Conservation (phyloP, 2,888 invertebrate species). For the Philopedon plagiatum region DNA sequence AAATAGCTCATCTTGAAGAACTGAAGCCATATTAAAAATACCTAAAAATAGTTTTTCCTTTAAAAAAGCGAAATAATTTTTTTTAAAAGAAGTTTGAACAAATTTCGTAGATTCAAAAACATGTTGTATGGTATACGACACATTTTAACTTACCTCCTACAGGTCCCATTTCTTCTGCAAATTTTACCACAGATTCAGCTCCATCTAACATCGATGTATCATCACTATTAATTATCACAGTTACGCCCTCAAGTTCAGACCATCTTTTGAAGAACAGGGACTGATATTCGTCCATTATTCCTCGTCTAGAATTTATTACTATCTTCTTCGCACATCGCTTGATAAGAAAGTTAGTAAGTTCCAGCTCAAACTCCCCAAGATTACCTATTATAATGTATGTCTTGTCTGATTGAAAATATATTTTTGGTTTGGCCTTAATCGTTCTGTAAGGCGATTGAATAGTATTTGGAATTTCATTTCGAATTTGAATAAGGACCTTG, state of each 20-base stretch:
- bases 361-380: slow-evolving; percentile 78
- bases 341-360: slow-evolving; percentile 74
- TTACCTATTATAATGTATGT: slow-evolving; percentile 69
- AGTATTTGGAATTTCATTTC: slow-evolving; percentile 54
- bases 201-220: slow-evolving; percentile 66
- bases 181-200: slow-evolving; percentile 65
- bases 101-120: too few relatives aligned
- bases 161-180: slow-evolving; percentile 68
- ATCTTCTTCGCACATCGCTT: slow-evolving; percentile 73
- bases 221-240: slow-evolving; percentile 66
- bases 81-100: too few relatives aligned
- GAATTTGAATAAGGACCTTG: slow-evolving; percentile 73
- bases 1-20: slow-evolving; percentile 71
- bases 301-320: slow-evolving; percentile 74
- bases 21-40: slow-evolving; percentile 66
- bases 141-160: slow-evolving; percentile 70
- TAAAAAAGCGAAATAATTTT: too few relatives aligned
- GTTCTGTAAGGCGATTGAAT: slow-evolving; percentile 41
- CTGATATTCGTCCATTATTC: slow-evolving; percentile 75
- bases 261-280: slow-evolving; percentile 67
- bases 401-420: slow-evolving; percentile 60
- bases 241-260: slow-evolving; percentile 58
- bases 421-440: slow-evolving; percentile 50
- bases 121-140: too few relatives aligned
- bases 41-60: slow-evolving; percentile 50